Evolutionary conservation across 2,888 invertebrate genomes (phyloP).

Genomic region (Lasiommata megera): DNA sequence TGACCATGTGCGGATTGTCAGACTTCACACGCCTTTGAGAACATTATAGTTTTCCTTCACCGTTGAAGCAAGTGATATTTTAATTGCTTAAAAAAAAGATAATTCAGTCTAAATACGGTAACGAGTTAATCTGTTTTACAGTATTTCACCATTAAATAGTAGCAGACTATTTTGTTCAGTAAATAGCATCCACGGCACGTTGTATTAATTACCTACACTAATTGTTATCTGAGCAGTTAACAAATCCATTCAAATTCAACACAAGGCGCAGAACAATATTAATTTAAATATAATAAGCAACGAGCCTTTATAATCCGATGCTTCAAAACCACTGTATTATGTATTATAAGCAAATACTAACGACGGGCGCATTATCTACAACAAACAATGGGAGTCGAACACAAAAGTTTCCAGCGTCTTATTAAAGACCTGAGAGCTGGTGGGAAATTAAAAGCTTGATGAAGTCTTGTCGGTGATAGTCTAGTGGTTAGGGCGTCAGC

Average conservation of each 20-base stretch:
- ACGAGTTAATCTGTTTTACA: no score
- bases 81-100: no score
- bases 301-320: not conserved
- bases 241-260: not conserved
- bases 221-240: not conserved
- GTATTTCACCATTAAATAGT: no score
- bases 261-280: not conserved
- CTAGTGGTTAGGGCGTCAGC: no score
- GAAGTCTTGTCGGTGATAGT: no score
- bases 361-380: not conserved
- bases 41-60: no score
- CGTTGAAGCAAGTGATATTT: no score
- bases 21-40: no score
- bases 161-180: no score
- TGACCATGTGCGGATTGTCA: no score
- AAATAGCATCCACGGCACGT: not conserved
- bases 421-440: conserved; percentile 6
- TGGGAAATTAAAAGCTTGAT: conserved; percentile 1
- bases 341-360: not conserved
- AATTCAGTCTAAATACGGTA: no score
- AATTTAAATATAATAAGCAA: not conserved
- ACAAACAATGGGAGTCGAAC: conserved; percentile 16
- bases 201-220: not conserved
- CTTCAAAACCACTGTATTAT: not conserved
- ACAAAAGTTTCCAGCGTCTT: conserved; percentile 19